Evolutionary conservation across 2,888 invertebrate species (phyloP).

Genomic region (Acrocyrtus sp.): DNA sequence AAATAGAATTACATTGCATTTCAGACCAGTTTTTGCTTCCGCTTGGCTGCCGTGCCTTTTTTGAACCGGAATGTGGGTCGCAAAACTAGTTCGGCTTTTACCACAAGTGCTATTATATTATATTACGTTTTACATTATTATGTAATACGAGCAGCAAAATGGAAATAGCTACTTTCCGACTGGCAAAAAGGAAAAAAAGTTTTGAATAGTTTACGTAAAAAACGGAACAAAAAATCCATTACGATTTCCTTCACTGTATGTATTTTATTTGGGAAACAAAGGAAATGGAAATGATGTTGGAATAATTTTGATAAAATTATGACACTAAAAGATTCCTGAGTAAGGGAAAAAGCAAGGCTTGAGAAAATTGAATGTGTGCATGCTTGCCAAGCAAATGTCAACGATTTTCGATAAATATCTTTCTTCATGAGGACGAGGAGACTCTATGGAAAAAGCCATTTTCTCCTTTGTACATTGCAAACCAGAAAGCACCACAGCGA

Average conservation of each 20-base stretch:
- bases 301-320: constrained; percentile 52
- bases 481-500: too few relatives aligned
- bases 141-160: constrained; percentile 12
- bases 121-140: constrained; percentile 29
- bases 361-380: constrained; percentile 45
- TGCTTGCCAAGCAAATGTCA: constrained; percentile 54
- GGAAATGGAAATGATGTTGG: constrained; percentile 37
- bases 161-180: constrained; percentile 47
- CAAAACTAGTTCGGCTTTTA: constrained; percentile 22
- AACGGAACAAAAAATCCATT: constrained; percentile 1
- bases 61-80: constrained; percentile 21
- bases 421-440: too few relatives aligned
- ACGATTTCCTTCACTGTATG: constrained; percentile 1
- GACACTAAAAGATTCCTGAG: constrained; percentile 37
- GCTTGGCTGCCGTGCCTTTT: background rate
- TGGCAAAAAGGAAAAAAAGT: constrained; percentile 14
- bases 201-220: background rate
- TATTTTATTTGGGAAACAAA: background rate
- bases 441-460: too few relatives aligned
- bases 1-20: too few relatives aligned
- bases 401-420: constrained; percentile 23
- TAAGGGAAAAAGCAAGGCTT: constrained; percentile 23
- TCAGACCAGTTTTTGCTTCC: background rate
- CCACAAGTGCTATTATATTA: constrained; percentile 18
- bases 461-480: too few relatives aligned